Evolutionary conservation across 2,888 invertebrate species (phyloP).

Genomic region (Macropis europaea): DNA sequence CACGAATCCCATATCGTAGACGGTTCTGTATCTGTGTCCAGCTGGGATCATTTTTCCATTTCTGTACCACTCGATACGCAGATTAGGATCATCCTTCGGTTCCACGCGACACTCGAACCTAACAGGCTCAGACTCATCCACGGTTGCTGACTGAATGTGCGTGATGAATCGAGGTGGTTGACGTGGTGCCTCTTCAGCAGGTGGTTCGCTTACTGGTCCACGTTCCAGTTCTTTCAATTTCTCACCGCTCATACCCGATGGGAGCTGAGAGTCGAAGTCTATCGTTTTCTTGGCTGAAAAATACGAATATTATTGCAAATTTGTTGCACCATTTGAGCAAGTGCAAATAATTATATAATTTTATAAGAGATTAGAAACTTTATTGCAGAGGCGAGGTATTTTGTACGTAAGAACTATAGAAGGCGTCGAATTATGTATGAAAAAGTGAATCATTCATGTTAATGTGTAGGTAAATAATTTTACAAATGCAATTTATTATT

Average conservation of each 20-base stretch:
- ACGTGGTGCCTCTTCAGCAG: slow-evolving; percentile 86
- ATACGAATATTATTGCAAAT: too few relatives aligned
- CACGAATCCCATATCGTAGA: slow-evolving; percentile 96
- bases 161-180: slow-evolving; percentile 93
- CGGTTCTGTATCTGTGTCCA: slow-evolving; percentile 95
- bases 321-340: too few relatives aligned
- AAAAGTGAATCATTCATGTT: too few relatives aligned
- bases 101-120: slow-evolving; percentile 97
- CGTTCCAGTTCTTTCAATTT: slow-evolving; percentile 93
- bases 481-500: too few relatives aligned
- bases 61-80: slow-evolving; percentile 95
- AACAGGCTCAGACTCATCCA: slow-evolving; percentile 95
- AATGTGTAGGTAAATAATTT: too few relatives aligned
- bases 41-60: slow-evolving; percentile 93
- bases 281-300: slow-evolving; percentile 84
- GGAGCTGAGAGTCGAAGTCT: slow-evolving; percentile 93
- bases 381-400: too few relatives aligned
- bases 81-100: slow-evolving; percentile 95
- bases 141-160: slow-evolving; percentile 90
- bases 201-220: slow-evolving; percentile 88
- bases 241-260: slow-evolving; percentile 95
- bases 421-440: too few relatives aligned
- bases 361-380: too few relatives aligned
- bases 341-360: too few relatives aligned
- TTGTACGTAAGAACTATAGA: too few relatives aligned